Evolutionary conservation across 2,113 vertebrate genomes (phyloP).

Genomic region (Clarias gariepinus): DNA sequence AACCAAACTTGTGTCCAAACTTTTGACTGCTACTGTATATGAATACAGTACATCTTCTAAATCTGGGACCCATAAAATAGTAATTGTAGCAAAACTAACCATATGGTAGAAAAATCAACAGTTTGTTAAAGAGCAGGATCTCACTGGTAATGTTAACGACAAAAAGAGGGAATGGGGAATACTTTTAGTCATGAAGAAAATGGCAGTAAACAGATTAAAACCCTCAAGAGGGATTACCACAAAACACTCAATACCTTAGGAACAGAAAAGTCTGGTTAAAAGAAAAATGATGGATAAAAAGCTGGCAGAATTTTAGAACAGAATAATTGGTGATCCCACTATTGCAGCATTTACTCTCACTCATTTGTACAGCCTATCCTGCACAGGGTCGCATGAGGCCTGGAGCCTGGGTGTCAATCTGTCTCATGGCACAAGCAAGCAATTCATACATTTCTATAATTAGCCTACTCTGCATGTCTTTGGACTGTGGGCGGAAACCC

Average conservation of each 20-base stretch:
- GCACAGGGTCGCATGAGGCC: too few species aligned
- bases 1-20: too few species aligned
- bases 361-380: too few species aligned
- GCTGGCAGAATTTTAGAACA: not conserved
- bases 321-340: not conserved
- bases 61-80: not conserved
- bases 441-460: too few species aligned
- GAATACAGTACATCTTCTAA: not conserved
- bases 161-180: not conserved
- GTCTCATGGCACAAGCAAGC: too few species aligned
- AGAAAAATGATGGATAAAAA: not conserved
- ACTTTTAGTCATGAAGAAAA: not conserved
- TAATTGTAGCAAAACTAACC: not conserved
- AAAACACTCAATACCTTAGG: not conserved
- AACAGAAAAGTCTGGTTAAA: not conserved
- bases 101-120: constrained; percentile 3
- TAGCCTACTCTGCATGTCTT: too few species aligned
- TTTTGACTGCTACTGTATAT: too few species aligned
- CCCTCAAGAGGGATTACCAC: not conserved
- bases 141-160: not conserved
- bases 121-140: not conserved
- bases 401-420: too few species aligned
- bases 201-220: not conserved
- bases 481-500: too few species aligned
- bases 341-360: not conserved